Evolutionary conservation across 2,888 invertebrate genomes (phyloP).

Genomic region (Cactoblastis cactorum): DNA sequence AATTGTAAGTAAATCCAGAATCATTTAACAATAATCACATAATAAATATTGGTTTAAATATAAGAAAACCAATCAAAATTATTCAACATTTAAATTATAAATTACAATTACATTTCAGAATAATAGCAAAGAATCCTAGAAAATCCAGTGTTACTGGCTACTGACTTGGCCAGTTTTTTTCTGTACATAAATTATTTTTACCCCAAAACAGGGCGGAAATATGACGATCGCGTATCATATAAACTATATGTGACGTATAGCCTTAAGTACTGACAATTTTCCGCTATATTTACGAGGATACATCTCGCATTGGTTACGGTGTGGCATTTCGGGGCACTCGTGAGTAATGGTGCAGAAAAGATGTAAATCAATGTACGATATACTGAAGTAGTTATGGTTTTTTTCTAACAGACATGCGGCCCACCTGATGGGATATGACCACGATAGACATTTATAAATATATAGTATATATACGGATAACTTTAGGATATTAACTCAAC

Average conservation of each 20-base stretch:
- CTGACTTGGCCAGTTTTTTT: conserved; percentile 12
- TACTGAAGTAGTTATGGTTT: too few relatives aligned
- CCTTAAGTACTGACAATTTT: conserved; percentile 51
- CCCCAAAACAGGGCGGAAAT: conserved; percentile 49
- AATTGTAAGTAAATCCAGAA: too few relatives aligned
- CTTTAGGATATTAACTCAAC: too few relatives aligned
- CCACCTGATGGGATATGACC: too few relatives aligned
- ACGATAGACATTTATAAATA: too few relatives aligned
- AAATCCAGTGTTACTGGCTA: not conserved
- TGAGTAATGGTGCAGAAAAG: not conserved
- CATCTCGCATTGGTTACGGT: conserved; percentile 43
- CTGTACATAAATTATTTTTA: conserved; percentile 40
- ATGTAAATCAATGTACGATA: not conserved
- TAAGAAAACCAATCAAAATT: too few relatives aligned
- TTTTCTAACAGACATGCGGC: too few relatives aligned
- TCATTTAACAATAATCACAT: too few relatives aligned
- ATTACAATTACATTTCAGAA: not conserved
- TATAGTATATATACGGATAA: too few relatives aligned
- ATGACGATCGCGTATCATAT: conserved; percentile 47
- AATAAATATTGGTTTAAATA: too few relatives aligned
- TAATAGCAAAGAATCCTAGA: not conserved
- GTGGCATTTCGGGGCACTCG: conserved; percentile 21
- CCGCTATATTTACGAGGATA: conserved; percentile 57
- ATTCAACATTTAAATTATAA: too few relatives aligned
- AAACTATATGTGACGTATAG: conserved; percentile 54